Evolutionary conservation across 2,797 vertebrate genomes (phyloP), one percentile per base, ranked within the genome.

Genomic region (Cynodonichthys magdalenae): DNA sequence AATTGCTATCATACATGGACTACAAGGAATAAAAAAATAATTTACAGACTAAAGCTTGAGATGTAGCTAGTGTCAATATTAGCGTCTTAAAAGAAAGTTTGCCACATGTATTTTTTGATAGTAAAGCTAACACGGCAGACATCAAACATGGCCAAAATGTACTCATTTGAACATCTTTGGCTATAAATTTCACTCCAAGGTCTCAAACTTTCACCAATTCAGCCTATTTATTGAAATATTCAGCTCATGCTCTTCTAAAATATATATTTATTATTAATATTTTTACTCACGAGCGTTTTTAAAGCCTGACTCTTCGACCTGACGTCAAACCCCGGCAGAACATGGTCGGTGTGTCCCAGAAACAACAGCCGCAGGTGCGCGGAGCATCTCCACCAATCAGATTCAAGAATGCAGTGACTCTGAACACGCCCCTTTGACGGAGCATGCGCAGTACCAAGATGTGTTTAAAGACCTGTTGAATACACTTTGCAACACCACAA

Each of bases 321-420:
- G 6, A 27, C 71, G 72, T 75, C 77, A 70, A 72, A 70, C 15
- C 69, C 45, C 3, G 6, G 41, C 61, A n/a, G 11, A 39, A 2
- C 3, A 10, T 46, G 6, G 19, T 4, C 12, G 5, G 12, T 19
- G 2, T 0, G 34, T 15, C 2, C 57, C 51, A 7, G 50, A 1
- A n/a, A 14, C 66, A 54, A 57, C 41, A 17, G 57, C 3, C 69
- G 44, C 80, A 79, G 84, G 75, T 87, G 81, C 55, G 48, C 29
- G 12, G 6, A 19, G 20, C 54, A 51, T 34, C 47, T 69, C 63
- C 51, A 20, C 85, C 84, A 89, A 88, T 88, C 75, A 80, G 1
- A 56, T 66, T 69, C 66, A 63, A 63, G 42, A 9, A 44, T 17
- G 62, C 0, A 6, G 15, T 0, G 53, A 29, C 14, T 62, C 45